Conservation (phyloP, 2,888 invertebrate genomes). For the Acleris literana region DNA sequence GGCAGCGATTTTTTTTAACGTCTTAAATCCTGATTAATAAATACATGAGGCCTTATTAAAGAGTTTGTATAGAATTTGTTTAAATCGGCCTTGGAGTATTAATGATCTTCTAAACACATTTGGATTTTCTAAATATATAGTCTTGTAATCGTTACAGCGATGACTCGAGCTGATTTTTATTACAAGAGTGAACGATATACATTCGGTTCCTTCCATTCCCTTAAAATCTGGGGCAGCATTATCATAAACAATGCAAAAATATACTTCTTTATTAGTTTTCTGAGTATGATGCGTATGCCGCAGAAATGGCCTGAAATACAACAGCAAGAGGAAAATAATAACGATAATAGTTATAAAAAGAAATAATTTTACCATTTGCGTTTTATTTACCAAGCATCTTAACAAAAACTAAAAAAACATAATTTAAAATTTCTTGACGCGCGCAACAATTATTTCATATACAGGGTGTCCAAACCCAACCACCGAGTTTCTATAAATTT, state of each 20-base stretch:
- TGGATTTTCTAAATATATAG: constrained; percentile 7
- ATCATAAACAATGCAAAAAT: constrained; percentile 34
- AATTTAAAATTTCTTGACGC: too few species aligned
- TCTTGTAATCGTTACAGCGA: constrained; percentile 24
- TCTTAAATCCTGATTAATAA: too few species aligned
- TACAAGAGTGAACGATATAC: constrained; percentile 17
- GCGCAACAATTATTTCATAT: too few species aligned
- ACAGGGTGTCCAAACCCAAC: too few species aligned
- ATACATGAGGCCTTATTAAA: not conserved
- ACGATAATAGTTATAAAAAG: too few species aligned
- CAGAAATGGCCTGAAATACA: not conserved
- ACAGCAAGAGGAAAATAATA: too few species aligned
- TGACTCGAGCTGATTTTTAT: constrained; percentile 32
- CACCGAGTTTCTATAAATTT: not conserved
- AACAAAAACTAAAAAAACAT: too few species aligned
- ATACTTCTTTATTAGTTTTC: constrained; percentile 27
- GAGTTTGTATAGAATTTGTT: constrained; percentile 4
- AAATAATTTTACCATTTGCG: too few species aligned
- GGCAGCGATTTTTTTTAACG: too few species aligned
- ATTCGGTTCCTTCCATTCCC: constrained; percentile 12
- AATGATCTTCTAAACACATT: constrained; percentile 26
- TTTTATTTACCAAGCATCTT: too few species aligned
- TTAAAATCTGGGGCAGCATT: constrained; percentile 31
- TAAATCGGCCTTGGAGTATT: constrained; percentile 15
- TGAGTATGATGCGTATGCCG: not conserved